Base-by-base conservation (phyloP, 1,140 invertebrate genomes). In the Leucophenga varia region DNA sequence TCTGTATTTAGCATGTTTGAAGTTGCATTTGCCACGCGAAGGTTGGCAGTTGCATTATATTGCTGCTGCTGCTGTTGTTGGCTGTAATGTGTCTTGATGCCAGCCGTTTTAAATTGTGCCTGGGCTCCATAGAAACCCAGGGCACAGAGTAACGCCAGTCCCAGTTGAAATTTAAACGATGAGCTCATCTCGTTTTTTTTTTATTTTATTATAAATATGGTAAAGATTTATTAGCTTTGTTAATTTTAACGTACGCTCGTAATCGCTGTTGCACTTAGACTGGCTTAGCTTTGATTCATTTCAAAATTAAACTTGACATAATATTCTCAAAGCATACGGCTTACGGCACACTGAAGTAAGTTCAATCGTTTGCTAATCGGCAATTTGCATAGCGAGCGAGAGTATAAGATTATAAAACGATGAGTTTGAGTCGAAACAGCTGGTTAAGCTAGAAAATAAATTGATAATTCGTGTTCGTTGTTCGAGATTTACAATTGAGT, bases 31-130 rank as follows among this genome's bases (percentile, higher is more conserved):
- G 35, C 25, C 37, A 37, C 36, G 7, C 25, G 47, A 10, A 72
- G 59, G 47, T 61, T 68, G 17, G 49, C 59, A n/a, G 64, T 52
- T 10, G 22, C 22, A 25, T 25, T 25, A n/a, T n/a, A n/a, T n/a
- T n/a, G 28, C 16, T 45, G 12, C 18, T 39, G 16, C 10, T 55
- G 52, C 10, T 44, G 48, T 6, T 55, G 56, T 31, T 69, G 69
- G 12, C 53, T 25, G 13, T 52, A 43, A n/a, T 47, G 69, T 0
- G 69, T 69, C 35, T 72, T 72, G 21, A 72, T 69, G 47, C 69
- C 69, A 3, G 64, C 42, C 16, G 69, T 72, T 50, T 72, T 72
- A n/a, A 53, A 67, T 44, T 72, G 68, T 9, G 61, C 56, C 18
- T 55, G 50, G 6, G 21, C 55, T 1, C 16, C 36, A n/a, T n/a